phyloP scores from a whole-genome alignment of 2,113 vertebrate species.

The Protobothrops flavoviridis region DNA sequence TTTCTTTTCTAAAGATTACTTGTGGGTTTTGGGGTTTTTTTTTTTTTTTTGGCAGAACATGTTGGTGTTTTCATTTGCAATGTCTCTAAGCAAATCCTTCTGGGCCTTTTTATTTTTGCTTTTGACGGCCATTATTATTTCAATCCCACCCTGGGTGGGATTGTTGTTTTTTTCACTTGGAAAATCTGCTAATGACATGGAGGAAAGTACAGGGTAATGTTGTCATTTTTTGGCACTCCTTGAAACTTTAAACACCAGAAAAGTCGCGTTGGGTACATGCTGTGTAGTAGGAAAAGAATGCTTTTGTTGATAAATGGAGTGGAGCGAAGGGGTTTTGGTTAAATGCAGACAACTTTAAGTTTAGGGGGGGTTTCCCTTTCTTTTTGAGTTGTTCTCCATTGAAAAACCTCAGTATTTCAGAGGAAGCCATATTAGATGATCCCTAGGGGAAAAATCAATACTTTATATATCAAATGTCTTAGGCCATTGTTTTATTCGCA shows the following conservation, averaged over 20 bases:
- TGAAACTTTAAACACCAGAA: slow-evolving; percentile 18
- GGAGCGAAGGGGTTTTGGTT: slow-evolving; percentile 24
- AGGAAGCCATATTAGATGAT: not conserved
- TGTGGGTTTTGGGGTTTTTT: not conserved
- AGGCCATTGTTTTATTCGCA: not conserved
- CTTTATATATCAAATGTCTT: not conserved
- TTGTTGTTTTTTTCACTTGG: not conserved
- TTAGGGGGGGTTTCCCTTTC: not conserved
- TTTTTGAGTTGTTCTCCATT: slow-evolving; percentile 20
- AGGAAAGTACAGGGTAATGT: not conserved
- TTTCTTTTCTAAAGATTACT: not conserved
- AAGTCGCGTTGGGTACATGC: not conserved
- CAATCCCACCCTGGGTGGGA: not conserved
- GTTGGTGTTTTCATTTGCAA: not conserved
- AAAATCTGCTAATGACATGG: slow-evolving; percentile 11
- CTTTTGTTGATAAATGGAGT: not conserved
- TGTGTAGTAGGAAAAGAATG: not conserved
- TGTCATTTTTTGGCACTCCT: not conserved
- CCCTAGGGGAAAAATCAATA: not conserved
- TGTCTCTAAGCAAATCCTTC: not conserved
- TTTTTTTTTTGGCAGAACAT: slow-evolving; percentile 5
- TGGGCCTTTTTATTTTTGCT: not conserved
- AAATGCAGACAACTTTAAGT: not conserved
- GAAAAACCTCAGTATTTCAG: not conserved
- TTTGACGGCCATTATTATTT: not conserved